phyloP scores from a whole-genome alignment of 2,888 invertebrate species.

The Andrena praecox region DNA sequence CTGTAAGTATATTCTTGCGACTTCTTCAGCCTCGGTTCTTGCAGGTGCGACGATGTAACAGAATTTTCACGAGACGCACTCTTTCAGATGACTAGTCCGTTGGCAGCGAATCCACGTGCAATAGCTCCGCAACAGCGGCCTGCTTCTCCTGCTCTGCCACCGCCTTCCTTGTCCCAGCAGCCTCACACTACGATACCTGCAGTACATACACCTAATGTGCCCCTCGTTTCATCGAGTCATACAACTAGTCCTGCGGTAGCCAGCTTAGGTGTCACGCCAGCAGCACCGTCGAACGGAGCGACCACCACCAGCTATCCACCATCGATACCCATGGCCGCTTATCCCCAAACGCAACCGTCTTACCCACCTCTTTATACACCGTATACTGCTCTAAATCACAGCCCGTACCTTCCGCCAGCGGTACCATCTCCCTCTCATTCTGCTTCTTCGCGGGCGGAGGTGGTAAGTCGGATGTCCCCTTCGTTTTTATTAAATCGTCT shows the following conservation, averaged over 20 bases:
- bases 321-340: conserved; percentile 83
- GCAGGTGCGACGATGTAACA: no score
- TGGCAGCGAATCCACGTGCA: conserved; percentile 85
- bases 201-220: conserved; percentile 84
- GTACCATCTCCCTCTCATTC: conserved; percentile 87
- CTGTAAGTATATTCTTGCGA: conserved; percentile 76
- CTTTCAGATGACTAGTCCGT: conserved; percentile 84
- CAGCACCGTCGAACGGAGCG: conserved; percentile 86
- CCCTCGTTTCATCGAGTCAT: conserved; percentile 85
- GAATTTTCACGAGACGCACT: background rate
- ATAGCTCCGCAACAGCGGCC: conserved; percentile 87
- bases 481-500: background rate
- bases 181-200: conserved; percentile 82
- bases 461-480: conserved; percentile 85
- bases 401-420: conserved; percentile 89
- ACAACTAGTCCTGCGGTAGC: conserved; percentile 85
- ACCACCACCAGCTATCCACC: conserved; percentile 82
- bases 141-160: conserved; percentile 85
- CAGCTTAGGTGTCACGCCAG: conserved; percentile 87
- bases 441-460: conserved; percentile 88
- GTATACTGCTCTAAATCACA: conserved; percentile 90
- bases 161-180: conserved; percentile 82
- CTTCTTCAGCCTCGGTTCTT: background rate
- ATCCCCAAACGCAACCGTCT: conserved; percentile 85
- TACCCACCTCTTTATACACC: conserved; percentile 92